Base-by-base conservation (phyloP, 2,113 vertebrate species). In the Lethenteron reissneri region DNA sequence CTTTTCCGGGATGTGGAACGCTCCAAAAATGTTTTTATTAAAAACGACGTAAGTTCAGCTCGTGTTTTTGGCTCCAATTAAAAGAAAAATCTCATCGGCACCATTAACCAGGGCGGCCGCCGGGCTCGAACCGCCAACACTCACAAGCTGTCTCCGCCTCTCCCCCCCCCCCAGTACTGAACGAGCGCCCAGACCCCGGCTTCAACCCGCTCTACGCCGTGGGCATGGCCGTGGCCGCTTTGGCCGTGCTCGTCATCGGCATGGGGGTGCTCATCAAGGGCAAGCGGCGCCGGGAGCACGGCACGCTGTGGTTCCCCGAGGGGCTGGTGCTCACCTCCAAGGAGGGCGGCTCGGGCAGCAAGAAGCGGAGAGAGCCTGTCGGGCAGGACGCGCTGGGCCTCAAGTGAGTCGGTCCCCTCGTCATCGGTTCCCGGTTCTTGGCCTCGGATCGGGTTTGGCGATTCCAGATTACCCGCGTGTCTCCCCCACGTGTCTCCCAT, bases 271-370 rank as follows among this genome's bases (percentile, higher is more conserved):
- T 92, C 64, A 68, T 21, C 78, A 89, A 90, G 71, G 85, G 85
- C 3, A 83, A 87, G 10, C 84, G 90, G 59, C 88, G 90, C 78
- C 83, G 88, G 2, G 85, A 90, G 68, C 88, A 92, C 78, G 91
- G 88, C 78, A 90, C 85, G 1, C 83, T 95, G 8, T 95, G 90
- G 90, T 90, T 95, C 78, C 89, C 90, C 0, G 90, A 95, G 76
- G 90, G 90, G 72, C 92, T 95, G 75, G 82, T 85, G 57, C 82
- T 84, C 69, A 87, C 89, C 77, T 89, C 90, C 78, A 41, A 41
- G 41, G 41, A 41, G 41, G 41, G 41, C 41, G 90, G 90, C 14
- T 80, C 78, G 69, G 85, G 82, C 74, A 86, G 88, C 78, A 88
- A 89, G 79, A 88, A 86, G 78, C 83, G 88, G 58, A 81, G 90